A percentile compares a stretch with the other conserved stretches of the same genome.
phyloP scores from a whole-genome alignment of 2,113 vertebrate species.

The Phodopus roborovskii region DNA sequence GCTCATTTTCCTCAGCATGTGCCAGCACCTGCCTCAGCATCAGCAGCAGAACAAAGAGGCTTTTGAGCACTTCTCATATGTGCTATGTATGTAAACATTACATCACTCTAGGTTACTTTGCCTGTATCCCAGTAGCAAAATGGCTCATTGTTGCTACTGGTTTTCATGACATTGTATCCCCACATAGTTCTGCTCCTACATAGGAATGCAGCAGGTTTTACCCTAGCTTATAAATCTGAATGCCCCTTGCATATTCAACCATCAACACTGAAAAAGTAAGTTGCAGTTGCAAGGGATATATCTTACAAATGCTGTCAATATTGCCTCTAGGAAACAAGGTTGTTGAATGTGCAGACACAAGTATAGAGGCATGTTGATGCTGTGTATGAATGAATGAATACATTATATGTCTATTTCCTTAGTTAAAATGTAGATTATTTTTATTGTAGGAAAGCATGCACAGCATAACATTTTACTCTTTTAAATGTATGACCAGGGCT shows the following conservation, averaged over 20 bases:
- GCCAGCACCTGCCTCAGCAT: background rate
- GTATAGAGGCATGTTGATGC: background rate
- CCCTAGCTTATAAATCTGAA: background rate
- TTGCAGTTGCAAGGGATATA: background rate
- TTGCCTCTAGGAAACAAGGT: background rate
- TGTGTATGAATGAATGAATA: background rate
- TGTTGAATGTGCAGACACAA: background rate
- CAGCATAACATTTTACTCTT: background rate
- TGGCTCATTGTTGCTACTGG: background rate
- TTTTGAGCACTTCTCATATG: background rate
- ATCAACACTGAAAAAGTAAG: background rate
- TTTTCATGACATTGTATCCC: background rate
- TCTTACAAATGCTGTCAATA: background rate
- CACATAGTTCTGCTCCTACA: background rate
- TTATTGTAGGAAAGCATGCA: background rate
- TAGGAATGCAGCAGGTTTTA: background rate
- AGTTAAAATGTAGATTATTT: background rate
- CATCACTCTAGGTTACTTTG: background rate
- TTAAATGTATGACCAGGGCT: background rate
- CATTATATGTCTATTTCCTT: background rate
- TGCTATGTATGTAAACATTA: background rate
- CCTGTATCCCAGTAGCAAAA: background rate
- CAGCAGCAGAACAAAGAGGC: slow-evolving; percentile 50
- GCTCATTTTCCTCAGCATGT: background rate
- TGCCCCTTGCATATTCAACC: background rate